Evolutionary conservation across 1,140 invertebrate species (phyloP).

Genomic region (Drosophila punjabiensis): DNA sequence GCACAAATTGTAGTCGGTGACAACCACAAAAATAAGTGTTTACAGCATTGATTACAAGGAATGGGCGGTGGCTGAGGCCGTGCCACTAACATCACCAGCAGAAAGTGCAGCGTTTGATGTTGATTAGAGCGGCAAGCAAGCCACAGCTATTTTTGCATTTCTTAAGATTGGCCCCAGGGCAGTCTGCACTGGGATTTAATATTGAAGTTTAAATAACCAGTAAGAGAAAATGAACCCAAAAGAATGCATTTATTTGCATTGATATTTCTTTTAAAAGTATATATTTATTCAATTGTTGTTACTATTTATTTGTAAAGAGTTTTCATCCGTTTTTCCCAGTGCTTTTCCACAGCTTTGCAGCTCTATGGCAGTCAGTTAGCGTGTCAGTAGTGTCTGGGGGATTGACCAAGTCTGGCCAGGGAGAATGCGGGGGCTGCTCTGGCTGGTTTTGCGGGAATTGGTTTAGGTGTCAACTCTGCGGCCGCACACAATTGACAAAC

Average conservation of each 20-base stretch:
- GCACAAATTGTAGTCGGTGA: conserved; percentile 50
- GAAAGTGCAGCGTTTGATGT: conserved; percentile 47
- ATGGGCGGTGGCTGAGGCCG: conserved; percentile 45
- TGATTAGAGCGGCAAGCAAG: conserved; percentile 67
- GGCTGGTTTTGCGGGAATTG: conserved; percentile 49
- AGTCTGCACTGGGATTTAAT: conserved; percentile 6
- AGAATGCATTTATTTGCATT: neutral
- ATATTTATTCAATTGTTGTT: neutral
- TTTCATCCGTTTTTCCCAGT: neutral
- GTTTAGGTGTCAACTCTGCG: conserved; percentile 72
- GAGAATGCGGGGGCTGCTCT: conserved; percentile 20
- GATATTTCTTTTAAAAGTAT: neutral
- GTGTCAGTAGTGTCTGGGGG: conserved; percentile 56
- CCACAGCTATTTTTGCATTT: conserved; percentile 74
- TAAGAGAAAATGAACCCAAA: too few species aligned
- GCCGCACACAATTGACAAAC: conserved; percentile 80
- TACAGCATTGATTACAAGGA: conserved; percentile 83
- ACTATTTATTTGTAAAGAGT: too few species aligned
- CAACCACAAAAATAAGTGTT: conserved; percentile 84
- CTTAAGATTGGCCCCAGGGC: conserved; percentile 41
- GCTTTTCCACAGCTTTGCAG: conserved; percentile 1
- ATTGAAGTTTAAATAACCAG: too few species aligned
- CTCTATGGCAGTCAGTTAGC: conserved; percentile 38
- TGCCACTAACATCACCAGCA: conserved; percentile 23
- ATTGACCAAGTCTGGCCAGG: conserved; percentile 37